These are phyloP conservation scores for Spilogale gracilis DNA, from an alignment of 2,113 vertebrate genomes.

Conservation along the genomic window DNA sequence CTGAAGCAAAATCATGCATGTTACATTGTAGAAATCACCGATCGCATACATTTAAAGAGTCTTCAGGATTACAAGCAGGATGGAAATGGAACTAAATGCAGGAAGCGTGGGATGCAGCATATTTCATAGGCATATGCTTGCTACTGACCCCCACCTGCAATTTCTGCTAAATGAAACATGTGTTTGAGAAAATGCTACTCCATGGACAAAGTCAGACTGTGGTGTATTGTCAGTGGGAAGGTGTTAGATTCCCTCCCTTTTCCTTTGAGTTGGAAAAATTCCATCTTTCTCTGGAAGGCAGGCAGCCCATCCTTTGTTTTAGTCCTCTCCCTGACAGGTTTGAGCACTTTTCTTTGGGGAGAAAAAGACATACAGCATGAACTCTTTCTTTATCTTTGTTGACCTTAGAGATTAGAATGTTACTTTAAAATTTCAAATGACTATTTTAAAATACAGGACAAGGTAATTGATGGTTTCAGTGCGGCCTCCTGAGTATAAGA, in stretches of 20 bases:
- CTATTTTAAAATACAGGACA: neutral
- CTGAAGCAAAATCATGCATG: conserved; percentile 37
- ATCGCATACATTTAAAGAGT: neutral
- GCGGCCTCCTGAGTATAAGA: neutral
- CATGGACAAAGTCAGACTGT: conserved; percentile 45
- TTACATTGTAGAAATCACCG: neutral
- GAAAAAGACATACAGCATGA: neutral
- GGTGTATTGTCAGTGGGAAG: conserved; percentile 14
- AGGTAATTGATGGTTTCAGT: neutral
- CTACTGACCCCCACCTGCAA: conserved; percentile 48
- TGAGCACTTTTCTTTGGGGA: neutral
- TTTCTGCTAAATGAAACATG: conserved; percentile 54
- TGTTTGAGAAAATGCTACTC: conserved; percentile 62
- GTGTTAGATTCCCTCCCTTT: neutral
- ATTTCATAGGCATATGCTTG: conserved; percentile 38
- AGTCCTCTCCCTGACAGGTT: neutral
- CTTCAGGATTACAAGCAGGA: neutral
- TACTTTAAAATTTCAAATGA: conserved; percentile 15
- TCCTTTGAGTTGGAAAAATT: conserved; percentile 41
- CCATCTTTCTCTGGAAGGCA: conserved; percentile 68
- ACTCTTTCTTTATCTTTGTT: neutral
- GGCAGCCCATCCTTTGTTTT: conserved; percentile 75
- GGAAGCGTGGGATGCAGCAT: neutral
- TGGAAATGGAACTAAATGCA: neutral
- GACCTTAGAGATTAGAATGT: neutral